These are phyloP conservation scores for Mellilla xanthometata DNA, from an alignment of 2,888 invertebrate species.

Conservation along the genomic window DNA sequence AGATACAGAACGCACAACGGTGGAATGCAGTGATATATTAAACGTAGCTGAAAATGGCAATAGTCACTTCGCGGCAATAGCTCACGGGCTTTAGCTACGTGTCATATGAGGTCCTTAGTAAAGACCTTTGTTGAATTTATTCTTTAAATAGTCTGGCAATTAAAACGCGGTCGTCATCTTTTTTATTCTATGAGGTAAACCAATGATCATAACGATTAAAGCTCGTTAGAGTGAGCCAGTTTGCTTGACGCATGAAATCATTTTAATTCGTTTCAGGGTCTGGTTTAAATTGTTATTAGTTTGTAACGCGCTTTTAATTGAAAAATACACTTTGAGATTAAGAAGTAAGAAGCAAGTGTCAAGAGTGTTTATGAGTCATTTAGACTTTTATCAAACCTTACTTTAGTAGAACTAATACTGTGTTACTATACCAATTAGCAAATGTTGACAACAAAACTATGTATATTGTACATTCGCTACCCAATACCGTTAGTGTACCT, in stretches of 20 bases:
- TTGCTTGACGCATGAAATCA: conserved; percentile 19
- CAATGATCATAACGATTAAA: conserved; percentile 23
- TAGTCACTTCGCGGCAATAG: conserved; percentile 12
- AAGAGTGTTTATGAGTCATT: neutral
- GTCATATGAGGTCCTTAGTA: conserved; percentile 24
- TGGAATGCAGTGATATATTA: conserved; percentile 56
- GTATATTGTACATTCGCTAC: no score
- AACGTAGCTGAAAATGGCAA: conserved; percentile 41
- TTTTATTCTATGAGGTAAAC: conserved; percentile 16
- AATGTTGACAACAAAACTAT: no score
- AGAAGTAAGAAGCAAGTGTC: neutral
- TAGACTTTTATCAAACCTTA: no score
- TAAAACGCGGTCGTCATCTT: conserved; percentile 24
- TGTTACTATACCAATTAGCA: no score
- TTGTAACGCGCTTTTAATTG: conserved; percentile 2
- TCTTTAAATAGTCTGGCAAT: conserved; percentile 28
- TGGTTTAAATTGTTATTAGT: conserved; percentile 15
- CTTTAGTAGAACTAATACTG: no score
- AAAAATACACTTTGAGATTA: neutral
- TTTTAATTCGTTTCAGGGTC: conserved; percentile 21
- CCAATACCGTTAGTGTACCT: no score
- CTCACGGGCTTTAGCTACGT: conserved; percentile 15
- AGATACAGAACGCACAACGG: conserved; percentile 50
- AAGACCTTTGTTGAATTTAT: conserved; percentile 25
- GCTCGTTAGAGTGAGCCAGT: conserved; percentile 20